Conservation (phyloP, 1,140 invertebrate species). For the Drosophila tristis region DNA sequence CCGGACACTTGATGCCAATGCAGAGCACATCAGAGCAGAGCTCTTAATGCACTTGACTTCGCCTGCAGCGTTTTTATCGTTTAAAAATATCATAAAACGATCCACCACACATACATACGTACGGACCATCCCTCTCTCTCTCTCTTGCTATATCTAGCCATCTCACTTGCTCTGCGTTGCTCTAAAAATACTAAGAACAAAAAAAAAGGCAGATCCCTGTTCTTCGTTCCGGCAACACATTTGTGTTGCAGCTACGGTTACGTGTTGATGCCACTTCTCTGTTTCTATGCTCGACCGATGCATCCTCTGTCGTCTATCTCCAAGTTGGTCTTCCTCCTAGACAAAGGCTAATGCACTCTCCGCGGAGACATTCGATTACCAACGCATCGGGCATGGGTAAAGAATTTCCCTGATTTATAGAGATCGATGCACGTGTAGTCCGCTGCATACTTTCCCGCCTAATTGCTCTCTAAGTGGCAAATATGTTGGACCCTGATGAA, state of each 20-base stretch:
- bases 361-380: conserved; percentile 51
- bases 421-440: conserved; percentile 18
- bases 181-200: conserved; percentile 33
- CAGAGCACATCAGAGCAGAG: conserved; percentile 30
- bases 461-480: conserved; percentile 70
- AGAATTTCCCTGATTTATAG: conserved; percentile 44
- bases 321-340: conserved; percentile 44
- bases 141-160: not conserved
- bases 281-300: conserved; percentile 1
- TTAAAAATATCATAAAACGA: conserved; percentile 68
- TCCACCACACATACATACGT: conserved; percentile 5
- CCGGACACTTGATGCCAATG: conserved; percentile 73
- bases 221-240: conserved; percentile 35
- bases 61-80: conserved; percentile 64
- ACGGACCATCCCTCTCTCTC: not conserved
- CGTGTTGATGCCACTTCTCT: conserved; percentile 9
- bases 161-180: conserved; percentile 34
- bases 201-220: conserved; percentile 6
- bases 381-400: conserved; percentile 46
- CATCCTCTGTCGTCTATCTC: conserved; percentile 20
- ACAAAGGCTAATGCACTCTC: conserved; percentile 68
- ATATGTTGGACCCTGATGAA: conserved; percentile 30
- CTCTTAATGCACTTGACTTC: conserved; percentile 66
- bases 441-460: conserved; percentile 32
- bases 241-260: conserved; percentile 38